Evolutionary conservation across 2,888 invertebrate genomes (phyloP).

Genomic region (Ophonus ardosiacus): DNA sequence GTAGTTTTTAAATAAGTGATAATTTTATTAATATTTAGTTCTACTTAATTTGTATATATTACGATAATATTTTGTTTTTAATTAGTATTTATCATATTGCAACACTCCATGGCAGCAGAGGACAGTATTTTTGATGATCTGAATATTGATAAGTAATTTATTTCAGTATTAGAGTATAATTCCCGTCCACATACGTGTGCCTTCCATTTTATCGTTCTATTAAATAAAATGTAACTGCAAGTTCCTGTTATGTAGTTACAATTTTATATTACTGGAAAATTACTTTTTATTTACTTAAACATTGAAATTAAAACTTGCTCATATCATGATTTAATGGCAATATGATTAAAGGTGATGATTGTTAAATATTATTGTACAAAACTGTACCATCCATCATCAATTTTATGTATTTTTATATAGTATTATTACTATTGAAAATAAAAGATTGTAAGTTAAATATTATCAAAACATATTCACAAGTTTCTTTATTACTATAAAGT

Average conservation of each 20-base stretch:
- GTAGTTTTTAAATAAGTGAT: slow-evolving; percentile 52
- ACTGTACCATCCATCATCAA: slow-evolving; percentile 36
- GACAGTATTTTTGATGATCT: slow-evolving; percentile 57
- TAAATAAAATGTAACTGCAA: slow-evolving; percentile 49
- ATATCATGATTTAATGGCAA: slow-evolving; percentile 52
- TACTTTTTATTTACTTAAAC: slow-evolving; percentile 40
- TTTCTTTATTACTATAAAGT: slow-evolving; percentile 44
- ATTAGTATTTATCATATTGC: slow-evolving; percentile 34
- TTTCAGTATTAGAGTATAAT: slow-evolving; percentile 56
- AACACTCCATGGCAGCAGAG: slow-evolving; percentile 57
- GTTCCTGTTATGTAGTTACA: slow-evolving; percentile 58
- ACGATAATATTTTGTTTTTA: slow-evolving; percentile 37
- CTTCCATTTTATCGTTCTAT: slow-evolving; percentile 36
- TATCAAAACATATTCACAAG: slow-evolving; percentile 18
- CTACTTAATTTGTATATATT: slow-evolving; percentile 49
- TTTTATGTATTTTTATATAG: slow-evolving; percentile 51
- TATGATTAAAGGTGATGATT: slow-evolving; percentile 44
- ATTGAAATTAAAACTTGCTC: slow-evolving; percentile 21
- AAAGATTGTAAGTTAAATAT: slow-evolving; percentile 41
- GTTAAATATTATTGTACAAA: slow-evolving; percentile 36
- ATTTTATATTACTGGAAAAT: slow-evolving; percentile 35
- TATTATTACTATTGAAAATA: slow-evolving; percentile 52
- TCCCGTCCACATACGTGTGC: slow-evolving; percentile 58
- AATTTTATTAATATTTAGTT: slow-evolving; percentile 35
- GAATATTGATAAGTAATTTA: slow-evolving; percentile 60